Conservation (phyloP, 2,113 vertebrate species). For the Limnothrissa miodon region DNA sequence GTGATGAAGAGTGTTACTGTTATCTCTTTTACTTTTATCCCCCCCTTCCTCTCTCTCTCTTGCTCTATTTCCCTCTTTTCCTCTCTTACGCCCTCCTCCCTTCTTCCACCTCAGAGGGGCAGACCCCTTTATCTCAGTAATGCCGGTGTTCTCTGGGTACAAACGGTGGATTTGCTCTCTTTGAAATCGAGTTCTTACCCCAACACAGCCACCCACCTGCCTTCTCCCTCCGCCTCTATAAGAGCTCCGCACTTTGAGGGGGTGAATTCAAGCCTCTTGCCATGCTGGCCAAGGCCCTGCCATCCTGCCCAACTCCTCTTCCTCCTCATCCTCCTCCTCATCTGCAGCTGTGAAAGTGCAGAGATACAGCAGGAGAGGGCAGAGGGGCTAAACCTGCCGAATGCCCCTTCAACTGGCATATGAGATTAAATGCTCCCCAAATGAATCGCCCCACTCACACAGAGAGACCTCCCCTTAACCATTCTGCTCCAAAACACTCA, state of each 20-base stretch:
- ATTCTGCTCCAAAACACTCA: too few species aligned
- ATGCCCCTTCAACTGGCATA: not conserved
- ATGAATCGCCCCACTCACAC: not conserved
- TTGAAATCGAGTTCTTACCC: slow-evolving; percentile 1
- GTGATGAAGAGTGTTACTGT: too few species aligned
- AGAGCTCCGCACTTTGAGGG: not conserved
- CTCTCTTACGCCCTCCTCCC: not conserved
- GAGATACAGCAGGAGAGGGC: not conserved
- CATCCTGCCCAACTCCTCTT: too few species aligned
- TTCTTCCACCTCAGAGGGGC: not conserved
- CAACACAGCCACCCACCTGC: not conserved
- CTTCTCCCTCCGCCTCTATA: not conserved
- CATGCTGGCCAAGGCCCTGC: not conserved
- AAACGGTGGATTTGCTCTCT: slow-evolving; percentile 14
- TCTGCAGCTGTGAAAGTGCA: not conserved
- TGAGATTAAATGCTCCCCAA: not conserved
- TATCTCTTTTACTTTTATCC: not conserved
- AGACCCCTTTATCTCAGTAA: not conserved
- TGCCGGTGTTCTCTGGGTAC: not conserved
- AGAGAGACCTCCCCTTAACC: not conserved
- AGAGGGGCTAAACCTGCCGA: not conserved
- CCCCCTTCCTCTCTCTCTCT: not conserved
- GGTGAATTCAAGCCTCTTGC: not conserved
- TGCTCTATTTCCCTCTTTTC: not conserved
- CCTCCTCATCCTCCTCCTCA: not conserved